These are phyloP conservation scores for Azemiops feae DNA, from an alignment of 2,113 vertebrate genomes.

Conservation along the genomic window DNA sequence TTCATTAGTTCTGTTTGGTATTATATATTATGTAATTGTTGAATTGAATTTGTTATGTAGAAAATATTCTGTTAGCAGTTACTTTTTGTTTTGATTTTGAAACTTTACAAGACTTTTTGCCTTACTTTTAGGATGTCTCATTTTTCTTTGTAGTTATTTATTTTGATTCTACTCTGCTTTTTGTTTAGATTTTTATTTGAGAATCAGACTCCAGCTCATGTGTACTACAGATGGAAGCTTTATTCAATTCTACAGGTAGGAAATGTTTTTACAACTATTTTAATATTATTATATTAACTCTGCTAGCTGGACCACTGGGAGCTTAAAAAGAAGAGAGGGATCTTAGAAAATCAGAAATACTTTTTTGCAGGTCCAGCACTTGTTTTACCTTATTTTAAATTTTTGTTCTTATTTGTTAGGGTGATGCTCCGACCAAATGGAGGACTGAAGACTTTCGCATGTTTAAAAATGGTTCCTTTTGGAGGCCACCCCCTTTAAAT, in stretches of 20 bases:
- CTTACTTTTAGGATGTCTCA: background rate
- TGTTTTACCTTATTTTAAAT: background rate
- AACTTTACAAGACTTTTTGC: background rate
- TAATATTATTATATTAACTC: background rate
- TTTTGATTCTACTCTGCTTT: constrained; percentile 32
- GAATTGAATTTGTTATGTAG: background rate
- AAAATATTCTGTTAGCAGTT: background rate
- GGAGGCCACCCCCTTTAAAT: constrained; percentile 95
- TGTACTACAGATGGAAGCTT: constrained; percentile 98
- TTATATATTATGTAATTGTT: background rate
- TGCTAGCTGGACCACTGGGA: background rate
- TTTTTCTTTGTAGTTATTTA: background rate
- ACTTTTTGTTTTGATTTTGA: background rate
- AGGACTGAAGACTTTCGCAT: constrained; percentile 94
- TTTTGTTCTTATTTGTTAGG: constrained; percentile 67
- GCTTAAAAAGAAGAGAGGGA: background rate
- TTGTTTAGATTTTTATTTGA: constrained; percentile 94
- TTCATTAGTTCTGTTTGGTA: rapidly evolving
- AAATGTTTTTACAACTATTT: constrained; percentile 31
- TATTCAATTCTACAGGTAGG: constrained; percentile 96
- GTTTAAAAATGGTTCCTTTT: constrained; percentile 97
- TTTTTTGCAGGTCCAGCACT: background rate
- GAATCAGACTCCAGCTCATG: constrained; percentile 98
- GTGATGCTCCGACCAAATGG: constrained; percentile 96
- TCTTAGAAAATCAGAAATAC: background rate